A percentile compares a stretch with the other conserved stretches of the same genome.
phyloP scores from a whole-genome alignment of 2,797 vertebrate species.

The Poeciliopsis infans region DNA sequence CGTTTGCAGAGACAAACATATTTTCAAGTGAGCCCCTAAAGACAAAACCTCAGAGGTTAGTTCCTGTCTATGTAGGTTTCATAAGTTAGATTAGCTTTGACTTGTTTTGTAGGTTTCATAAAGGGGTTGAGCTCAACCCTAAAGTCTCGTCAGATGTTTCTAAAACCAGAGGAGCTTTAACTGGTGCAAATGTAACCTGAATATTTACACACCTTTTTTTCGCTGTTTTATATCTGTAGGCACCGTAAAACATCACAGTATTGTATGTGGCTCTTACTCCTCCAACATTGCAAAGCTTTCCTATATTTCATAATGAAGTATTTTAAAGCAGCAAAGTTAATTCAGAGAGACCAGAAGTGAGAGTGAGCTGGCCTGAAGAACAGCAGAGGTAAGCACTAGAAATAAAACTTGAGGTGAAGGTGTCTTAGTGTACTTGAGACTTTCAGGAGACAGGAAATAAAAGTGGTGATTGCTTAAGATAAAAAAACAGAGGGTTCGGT shows the following conservation, averaged over 20 bases:
- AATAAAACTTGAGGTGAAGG: slow-evolving; percentile 56
- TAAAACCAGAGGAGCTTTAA: background rate
- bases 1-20: slow-evolving; percentile 11
- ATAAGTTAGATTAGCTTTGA: slow-evolving; percentile 12
- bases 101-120: slow-evolving; percentile 6
- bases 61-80: background rate
- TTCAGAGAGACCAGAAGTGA: slow-evolving; percentile 9
- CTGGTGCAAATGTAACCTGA: background rate
- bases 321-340: slow-evolving; percentile 25
- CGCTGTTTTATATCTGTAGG: slow-evolving; percentile 38
- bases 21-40: slow-evolving; percentile 32
- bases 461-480: slow-evolving; percentile 31
- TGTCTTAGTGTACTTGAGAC: slow-evolving; percentile 28
- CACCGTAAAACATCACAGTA: slow-evolving; percentile 52
- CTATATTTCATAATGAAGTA: slow-evolving; percentile 3
- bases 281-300: slow-evolving; percentile 23
- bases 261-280: slow-evolving; percentile 5
- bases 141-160: background rate
- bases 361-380: slow-evolving; percentile 47
- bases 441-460: slow-evolving; percentile 38
- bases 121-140: slow-evolving; percentile 14
- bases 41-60: slow-evolving; percentile 20
- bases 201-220: slow-evolving; percentile 1
- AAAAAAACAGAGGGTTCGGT: background rate
- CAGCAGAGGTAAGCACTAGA: slow-evolving; percentile 36